Percentiles rank a stretch among this genome's conserved stretches.
Evolutionary conservation across 2,797 vertebrate genomes (phyloP).

Genomic region (Parauchenoglanis punctatus): DNA sequence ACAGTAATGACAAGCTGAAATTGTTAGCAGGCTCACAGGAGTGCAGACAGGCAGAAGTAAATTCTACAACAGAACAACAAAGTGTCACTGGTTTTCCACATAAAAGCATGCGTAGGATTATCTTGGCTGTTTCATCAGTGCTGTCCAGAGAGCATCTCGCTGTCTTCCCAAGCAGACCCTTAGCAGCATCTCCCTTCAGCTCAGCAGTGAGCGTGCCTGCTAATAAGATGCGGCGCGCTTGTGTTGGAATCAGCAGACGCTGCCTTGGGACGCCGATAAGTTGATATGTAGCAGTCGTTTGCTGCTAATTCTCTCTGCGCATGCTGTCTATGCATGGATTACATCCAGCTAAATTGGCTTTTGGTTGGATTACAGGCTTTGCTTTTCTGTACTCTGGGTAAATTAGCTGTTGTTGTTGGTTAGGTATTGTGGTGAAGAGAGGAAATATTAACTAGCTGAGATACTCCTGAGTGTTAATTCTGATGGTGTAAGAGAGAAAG

Average conservation of each 20-base stretch:
- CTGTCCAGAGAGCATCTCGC: slow-evolving; percentile 43
- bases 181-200: slow-evolving; percentile 21
- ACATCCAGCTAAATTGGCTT: slow-evolving; percentile 56
- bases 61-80: slow-evolving; percentile 2
- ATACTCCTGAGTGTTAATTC: neutral
- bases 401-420: slow-evolving; percentile 31
- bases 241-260: slow-evolving; percentile 38
- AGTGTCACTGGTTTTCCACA: slow-evolving; percentile 26
- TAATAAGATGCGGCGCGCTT: slow-evolving; percentile 11
- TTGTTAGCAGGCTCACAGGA: slow-evolving; percentile 23
- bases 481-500: neutral
- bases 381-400: slow-evolving; percentile 41
- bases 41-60: slow-evolving; percentile 51
- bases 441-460: neutral
- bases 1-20: slow-evolving; percentile 25
- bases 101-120: slow-evolving; percentile 46
- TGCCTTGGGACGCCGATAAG: slow-evolving; percentile 32
- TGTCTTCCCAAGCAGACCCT: slow-evolving; percentile 36
- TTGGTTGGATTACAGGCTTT: slow-evolving; percentile 51
- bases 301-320: slow-evolving; percentile 43
- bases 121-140: slow-evolving; percentile 41
- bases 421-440: slow-evolving; percentile 24
- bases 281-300: slow-evolving; percentile 42
- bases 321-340: slow-evolving; percentile 44
- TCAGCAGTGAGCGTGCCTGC: neutral